phyloP scores from a whole-genome alignment of 2,888 invertebrate genomes.

The Terebella lapidaria region DNA sequence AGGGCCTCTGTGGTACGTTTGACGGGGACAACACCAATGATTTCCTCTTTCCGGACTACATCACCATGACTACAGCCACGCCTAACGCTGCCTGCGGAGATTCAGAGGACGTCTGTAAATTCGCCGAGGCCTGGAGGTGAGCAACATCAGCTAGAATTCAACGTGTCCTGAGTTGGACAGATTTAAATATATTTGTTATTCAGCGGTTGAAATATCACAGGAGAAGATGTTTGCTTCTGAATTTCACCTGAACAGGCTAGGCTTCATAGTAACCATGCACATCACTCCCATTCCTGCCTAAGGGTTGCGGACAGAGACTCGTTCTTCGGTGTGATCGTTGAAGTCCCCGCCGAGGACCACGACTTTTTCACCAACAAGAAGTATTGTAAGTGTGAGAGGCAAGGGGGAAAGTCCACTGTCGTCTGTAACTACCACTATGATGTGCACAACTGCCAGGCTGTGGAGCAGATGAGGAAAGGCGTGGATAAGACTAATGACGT shows the following conservation, averaged over 20 bases:
- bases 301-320: constrained; percentile 21
- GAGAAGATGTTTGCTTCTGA: too few relatives aligned
- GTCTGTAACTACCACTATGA: constrained; percentile 23
- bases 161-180: neutral
- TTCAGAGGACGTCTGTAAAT: constrained; percentile 18
- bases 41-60: constrained; percentile 17
- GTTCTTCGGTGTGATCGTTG: constrained; percentile 15
- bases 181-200: too few relatives aligned
- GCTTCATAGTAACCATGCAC: too few relatives aligned
- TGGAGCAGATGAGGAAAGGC: constrained; percentile 4
- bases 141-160: too few relatives aligned
- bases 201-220: too few relatives aligned
- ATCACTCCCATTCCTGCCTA: too few relatives aligned
- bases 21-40: constrained; percentile 32
- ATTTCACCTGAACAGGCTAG: too few relatives aligned
- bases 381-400: constrained; percentile 21
- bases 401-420: constrained; percentile 7
- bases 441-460: constrained; percentile 18
- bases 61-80: constrained; percentile 1
- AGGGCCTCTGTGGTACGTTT: constrained; percentile 36
- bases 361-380: constrained; percentile 8
- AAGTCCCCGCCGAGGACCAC: constrained; percentile 11
- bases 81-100: constrained; percentile 18
- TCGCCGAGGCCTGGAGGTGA: constrained; percentile 30
- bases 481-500: constrained; percentile 13